Evolutionary conservation across 2,113 vertebrate genomes (phyloP), one percentile per base, ranked within the genome.

Genomic region (Phalacrocorax aristotelis): DNA sequence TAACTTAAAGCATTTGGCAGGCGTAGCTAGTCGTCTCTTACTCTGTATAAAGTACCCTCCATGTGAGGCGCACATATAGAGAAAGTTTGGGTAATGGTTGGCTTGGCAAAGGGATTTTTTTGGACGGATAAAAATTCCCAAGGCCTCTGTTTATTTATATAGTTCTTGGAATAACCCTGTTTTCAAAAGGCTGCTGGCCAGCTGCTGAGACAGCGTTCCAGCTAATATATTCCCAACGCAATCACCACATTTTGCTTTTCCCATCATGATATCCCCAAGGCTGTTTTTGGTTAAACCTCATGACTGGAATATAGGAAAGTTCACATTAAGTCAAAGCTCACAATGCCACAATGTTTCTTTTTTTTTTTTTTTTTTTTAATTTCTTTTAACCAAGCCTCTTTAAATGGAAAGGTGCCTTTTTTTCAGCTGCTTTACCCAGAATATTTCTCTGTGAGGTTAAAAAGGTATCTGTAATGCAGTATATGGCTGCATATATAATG

Each of bases 131-230:
- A 96, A 96, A 97, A 98, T 98, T 99, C 98, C 98, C 98, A 98
- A 98, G 98, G 94, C 86, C 94, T 98, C 97, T 98, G 97, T 98
- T 98, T 98, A 98, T 98, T 99, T 98, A 98, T 98, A 98, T 98
- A 98, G 97, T 96, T 97, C 87, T 98, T 97, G 96, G 97, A 98
- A 98, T 97, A 98, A 98, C 61, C 94, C 95, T 93, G 93, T 96
- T 98, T 97, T 97, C 90, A 95, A 96, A 97, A 88, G 97, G 94
- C 95, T 96, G 86, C 93, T 93, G 44, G 97, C 97, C 97, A 98
- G 97, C 97, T 98, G 96, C 97, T 98, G 97, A 97, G 95, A 96
- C 93, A 96, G 96, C 91, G 29, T 96, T 98, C 95, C 96, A 97
- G 90, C 95, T 95, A 97, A 97, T 97, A 92, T 97, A 96, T 96